Percentiles rank a stretch among this genome's conserved stretches.
Conservation (phyloP, 2,113 vertebrate genomes). For the Nasalis larvatus region DNA sequence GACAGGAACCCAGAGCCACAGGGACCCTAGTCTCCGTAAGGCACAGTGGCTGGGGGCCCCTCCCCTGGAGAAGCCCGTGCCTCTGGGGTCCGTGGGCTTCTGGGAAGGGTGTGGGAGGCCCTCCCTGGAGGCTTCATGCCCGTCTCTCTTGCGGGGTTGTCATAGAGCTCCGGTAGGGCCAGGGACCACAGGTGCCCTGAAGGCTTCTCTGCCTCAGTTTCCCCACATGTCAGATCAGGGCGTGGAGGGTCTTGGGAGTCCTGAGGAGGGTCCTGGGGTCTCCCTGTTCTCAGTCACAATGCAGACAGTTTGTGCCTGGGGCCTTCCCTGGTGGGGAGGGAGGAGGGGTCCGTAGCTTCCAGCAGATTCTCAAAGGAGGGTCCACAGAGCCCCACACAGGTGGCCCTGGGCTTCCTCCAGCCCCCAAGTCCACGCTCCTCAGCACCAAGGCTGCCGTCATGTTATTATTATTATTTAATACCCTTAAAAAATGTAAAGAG, state of each 20-base stretch:
- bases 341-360: fast-evolving
- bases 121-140: fast-evolving
- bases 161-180: not conserved
- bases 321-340: not conserved
- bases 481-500: conserved; percentile 61
- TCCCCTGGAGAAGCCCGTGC: not conserved
- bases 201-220: not conserved
- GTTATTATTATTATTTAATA: conserved; percentile 61
- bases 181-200: fast-evolving
- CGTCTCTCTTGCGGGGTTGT: fast-evolving
- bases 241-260: not conserved
- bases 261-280: fast-evolving
- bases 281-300: fast-evolving
- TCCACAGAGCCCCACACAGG: fast-evolving
- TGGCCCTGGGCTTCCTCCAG: not conserved
- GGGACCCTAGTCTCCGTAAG: fast-evolving
- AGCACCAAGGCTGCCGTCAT: not conserved
- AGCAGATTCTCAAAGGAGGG: not conserved
- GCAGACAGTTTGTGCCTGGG: not conserved
- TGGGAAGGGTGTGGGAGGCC: too few species aligned
- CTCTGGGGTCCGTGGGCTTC: not conserved
- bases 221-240: not conserved
- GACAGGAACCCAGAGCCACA: not conserved
- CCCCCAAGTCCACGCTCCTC: fast-evolving
- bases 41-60: fast-evolving